phyloP scores from a whole-genome alignment of 2,888 invertebrate genomes.

The Drosophila siamana region DNA sequence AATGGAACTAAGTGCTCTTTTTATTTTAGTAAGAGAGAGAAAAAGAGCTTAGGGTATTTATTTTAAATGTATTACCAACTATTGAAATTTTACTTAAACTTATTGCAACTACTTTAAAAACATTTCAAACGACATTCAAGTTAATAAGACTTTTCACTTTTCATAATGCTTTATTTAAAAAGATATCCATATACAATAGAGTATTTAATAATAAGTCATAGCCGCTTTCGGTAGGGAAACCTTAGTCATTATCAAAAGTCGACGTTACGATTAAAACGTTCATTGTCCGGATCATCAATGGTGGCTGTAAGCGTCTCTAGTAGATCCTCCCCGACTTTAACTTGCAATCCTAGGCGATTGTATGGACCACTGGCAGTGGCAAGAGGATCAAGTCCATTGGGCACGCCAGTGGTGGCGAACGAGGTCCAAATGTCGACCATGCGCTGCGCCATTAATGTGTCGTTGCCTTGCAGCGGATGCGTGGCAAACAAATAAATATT shows the following conservation, averaged over 20 bases:
- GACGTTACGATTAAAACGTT: conserved; percentile 52
- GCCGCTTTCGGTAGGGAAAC: neutral
- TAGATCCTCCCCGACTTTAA: conserved; percentile 67
- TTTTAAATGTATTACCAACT: neutral
- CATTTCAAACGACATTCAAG: neutral
- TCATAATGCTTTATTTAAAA: neutral
- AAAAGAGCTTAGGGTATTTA: neutral
- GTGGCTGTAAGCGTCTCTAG: conserved; percentile 77
- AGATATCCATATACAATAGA: neutral
- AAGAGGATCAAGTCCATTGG: conserved; percentile 56
- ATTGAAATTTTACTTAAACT: neutral
- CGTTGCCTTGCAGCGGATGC: conserved; percentile 79
- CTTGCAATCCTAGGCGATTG: conserved; percentile 76
- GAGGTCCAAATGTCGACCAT: conserved; percentile 86
- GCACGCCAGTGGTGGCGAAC: conserved; percentile 83
- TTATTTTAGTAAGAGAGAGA: no score
- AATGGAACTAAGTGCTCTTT: no score
- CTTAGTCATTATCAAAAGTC: conserved; percentile 59
- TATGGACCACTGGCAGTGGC: conserved; percentile 83
- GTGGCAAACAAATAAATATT: conserved; percentile 87
- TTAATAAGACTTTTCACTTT: no score
- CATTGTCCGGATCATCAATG: conserved; percentile 79
- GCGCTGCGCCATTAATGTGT: conserved; percentile 84
- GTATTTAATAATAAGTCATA: neutral
- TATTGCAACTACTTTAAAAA: neutral